Percentiles rank a stretch among this genome's conserved stretches.
These are phyloP conservation scores for Scaeva pyrastri DNA, from an alignment of 2,888 invertebrate species.

Conservation along the genomic window DNA sequence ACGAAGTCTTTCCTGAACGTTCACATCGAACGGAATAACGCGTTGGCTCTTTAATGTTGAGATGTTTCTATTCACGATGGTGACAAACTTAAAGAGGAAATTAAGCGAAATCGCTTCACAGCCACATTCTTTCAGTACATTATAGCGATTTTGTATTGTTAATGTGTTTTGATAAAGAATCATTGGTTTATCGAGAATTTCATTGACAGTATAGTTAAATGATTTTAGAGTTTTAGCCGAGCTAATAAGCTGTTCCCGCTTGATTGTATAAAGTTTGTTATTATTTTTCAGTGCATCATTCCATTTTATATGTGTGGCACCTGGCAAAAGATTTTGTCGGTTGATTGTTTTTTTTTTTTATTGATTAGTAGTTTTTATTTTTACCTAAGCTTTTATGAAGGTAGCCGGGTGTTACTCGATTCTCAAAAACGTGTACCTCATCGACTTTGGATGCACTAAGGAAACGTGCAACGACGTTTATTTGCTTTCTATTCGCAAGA, in stretches of 20 bases:
- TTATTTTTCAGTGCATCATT: constrained; percentile 78
- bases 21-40: constrained; percentile 81
- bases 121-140: constrained; percentile 87
- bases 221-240: constrained; percentile 79
- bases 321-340: constrained; percentile 59
- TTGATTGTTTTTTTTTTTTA: not conserved
- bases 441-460: constrained; percentile 39
- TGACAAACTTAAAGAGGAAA: constrained; percentile 83
- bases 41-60: constrained; percentile 82
- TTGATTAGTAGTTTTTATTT: not conserved
- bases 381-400: constrained; percentile 47
- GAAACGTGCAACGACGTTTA: constrained; percentile 45
- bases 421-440: constrained; percentile 40
- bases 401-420: constrained; percentile 52
- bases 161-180: constrained; percentile 86
- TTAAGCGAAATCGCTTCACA: constrained; percentile 83
- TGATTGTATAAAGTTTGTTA: constrained; percentile 79
- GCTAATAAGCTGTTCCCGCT: constrained; percentile 80
- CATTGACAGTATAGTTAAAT: constrained; percentile 84
- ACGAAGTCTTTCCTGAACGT: constrained; percentile 82
- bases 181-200: constrained; percentile 85
- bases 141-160: constrained; percentile 87
- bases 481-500: constrained; percentile 38
- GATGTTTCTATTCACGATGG: constrained; percentile 81
- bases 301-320: constrained; percentile 79